Conservation (phyloP, 1,140 invertebrate genomes). For the Rhagoletis zephyria region DNA sequence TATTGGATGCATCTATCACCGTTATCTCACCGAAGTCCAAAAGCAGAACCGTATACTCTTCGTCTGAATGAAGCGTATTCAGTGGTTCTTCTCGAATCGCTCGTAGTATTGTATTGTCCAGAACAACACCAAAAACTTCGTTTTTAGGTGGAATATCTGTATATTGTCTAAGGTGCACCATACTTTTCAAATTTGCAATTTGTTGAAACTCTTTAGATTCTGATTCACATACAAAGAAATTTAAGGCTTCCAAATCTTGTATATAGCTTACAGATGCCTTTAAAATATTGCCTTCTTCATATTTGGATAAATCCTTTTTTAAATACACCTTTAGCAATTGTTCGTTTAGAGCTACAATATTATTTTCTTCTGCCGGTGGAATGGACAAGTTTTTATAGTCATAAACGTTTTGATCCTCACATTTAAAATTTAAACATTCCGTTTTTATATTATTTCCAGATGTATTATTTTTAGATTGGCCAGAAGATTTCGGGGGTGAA, state of each 20-base stretch:
- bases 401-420: background rate
- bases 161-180: conserved; percentile 36
- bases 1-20: background rate
- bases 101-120: conserved; percentile 50
- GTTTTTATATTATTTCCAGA: background rate
- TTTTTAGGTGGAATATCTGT: conserved; percentile 2
- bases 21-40: conserved; percentile 53
- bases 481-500: background rate
- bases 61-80: background rate
- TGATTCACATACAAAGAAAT: conserved; percentile 48
- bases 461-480: background rate
- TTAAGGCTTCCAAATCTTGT: conserved; percentile 12
- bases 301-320: conserved; percentile 23
- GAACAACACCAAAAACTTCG: conserved; percentile 53
- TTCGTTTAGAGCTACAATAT: background rate
- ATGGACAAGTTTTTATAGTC: conserved; percentile 30
- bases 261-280: conserved; percentile 27
- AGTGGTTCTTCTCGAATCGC: conserved; percentile 26
- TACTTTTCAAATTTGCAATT: conserved; percentile 22
- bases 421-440: too few species aligned
- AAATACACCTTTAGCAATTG: background rate
- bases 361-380: conserved; percentile 23
- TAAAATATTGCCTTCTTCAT: background rate
- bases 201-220: conserved; percentile 15
- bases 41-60: background rate